Conservation (phyloP, 2,113 vertebrate genomes). For the Panthera tigris region DNA sequence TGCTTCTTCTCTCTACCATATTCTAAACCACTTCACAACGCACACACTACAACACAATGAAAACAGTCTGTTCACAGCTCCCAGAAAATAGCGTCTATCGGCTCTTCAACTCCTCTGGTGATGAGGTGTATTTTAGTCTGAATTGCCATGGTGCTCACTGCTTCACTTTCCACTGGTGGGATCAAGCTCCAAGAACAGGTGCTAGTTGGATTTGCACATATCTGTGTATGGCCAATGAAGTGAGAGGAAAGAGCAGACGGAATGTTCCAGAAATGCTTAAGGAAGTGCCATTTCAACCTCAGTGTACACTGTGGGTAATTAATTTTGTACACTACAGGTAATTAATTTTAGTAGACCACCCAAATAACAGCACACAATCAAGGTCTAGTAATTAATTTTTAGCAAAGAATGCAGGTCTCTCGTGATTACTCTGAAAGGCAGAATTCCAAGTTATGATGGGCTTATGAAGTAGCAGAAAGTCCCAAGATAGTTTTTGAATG, state of each 20-base stretch:
- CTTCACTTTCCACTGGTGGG: not conserved
- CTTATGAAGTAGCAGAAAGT: not conserved
- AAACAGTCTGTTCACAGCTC: not conserved
- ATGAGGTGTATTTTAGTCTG: not conserved
- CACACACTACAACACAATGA: not conserved
- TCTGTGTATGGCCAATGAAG: not conserved
- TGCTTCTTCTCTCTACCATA: not conserved
- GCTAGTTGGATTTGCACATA: not conserved
- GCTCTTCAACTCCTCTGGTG: not conserved
- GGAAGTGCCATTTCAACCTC: not conserved
- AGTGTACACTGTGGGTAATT: not conserved
- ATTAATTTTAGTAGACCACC: slow-evolving; percentile 7
- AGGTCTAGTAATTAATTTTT: not conserved
- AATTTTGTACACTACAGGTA: not conserved
- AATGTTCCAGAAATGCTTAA: not conserved
- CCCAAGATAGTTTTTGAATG: slow-evolving; percentile 14
- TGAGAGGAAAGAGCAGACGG: not conserved
- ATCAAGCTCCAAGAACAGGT: not conserved
- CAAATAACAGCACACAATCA: no score
- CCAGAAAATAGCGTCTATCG: not conserved
- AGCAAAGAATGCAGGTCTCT: slow-evolving; percentile 2
- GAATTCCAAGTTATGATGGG: not conserved
- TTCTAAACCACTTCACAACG: not conserved
- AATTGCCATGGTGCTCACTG: not conserved
- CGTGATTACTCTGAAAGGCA: not conserved